A percentile compares a stretch with the other conserved stretches of the same genome.
Evolutionary conservation across 2,888 invertebrate species (phyloP).

Genomic region (Ormyrus pomaceus): DNA sequence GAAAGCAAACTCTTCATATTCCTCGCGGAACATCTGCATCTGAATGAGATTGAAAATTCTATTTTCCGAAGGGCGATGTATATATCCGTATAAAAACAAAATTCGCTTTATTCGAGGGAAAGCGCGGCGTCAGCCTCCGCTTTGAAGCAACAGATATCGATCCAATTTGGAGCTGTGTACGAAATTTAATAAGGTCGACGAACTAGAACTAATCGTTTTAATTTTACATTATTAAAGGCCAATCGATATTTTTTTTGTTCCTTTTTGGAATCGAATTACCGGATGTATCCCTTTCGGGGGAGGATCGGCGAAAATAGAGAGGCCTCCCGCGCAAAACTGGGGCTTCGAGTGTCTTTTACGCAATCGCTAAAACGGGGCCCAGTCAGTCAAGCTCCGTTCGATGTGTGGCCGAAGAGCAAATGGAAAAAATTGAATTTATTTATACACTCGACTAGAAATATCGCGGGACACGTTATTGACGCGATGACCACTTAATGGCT

Average conservation of each 20-base stretch:
- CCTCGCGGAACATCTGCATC: conserved; percentile 31
- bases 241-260: background rate
- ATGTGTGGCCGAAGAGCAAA: background rate
- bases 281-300: too few relatives aligned
- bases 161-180: conserved; percentile 45
- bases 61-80: conserved; percentile 13
- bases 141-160: conserved; percentile 56
- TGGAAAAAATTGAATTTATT: background rate
- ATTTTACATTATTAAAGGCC: background rate
- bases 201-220: conserved; percentile 35
- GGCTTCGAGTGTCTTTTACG: too few relatives aligned
- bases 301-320: too few relatives aligned
- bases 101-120: conserved; percentile 23
- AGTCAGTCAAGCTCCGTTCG: too few relatives aligned
- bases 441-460: conserved; percentile 11
- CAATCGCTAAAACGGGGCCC: too few relatives aligned
- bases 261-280: too few relatives aligned
- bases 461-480: conserved; percentile 8
- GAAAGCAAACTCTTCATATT: conserved; percentile 37
- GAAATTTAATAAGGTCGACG: conserved; percentile 52
- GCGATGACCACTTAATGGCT: conserved; percentile 30
- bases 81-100: background rate
- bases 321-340: too few relatives aligned
- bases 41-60: conserved; percentile 48
- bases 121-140: background rate